phyloP scores from a whole-genome alignment of 2,113 vertebrate species.

The Brienomyrus longianalis region DNA sequence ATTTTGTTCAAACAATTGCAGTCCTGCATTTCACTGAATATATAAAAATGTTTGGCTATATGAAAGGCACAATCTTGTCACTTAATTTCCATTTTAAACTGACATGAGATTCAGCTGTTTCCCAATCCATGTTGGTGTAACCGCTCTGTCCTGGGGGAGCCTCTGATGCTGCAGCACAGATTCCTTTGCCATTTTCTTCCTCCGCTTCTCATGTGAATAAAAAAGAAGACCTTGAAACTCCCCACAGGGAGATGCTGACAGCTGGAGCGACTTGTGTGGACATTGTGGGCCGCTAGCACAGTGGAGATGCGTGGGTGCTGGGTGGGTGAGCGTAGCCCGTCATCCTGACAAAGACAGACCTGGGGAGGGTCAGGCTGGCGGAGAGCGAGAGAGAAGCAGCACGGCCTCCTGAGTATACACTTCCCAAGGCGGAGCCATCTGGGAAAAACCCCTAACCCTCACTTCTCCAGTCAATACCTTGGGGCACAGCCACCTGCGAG shows the following conservation, averaged over 20 bases:
- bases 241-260: slow-evolving; percentile 9
- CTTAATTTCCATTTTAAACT: neutral
- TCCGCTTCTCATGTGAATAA: neutral
- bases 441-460: neutral
- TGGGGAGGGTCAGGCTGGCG: neutral
- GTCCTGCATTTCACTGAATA: neutral
- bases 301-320: neutral
- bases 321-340: neutral
- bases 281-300: neutral
- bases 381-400: neutral
- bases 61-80: neutral
- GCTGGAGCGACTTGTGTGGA: slow-evolving; percentile 1
- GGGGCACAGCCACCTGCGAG: neutral
- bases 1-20: neutral
- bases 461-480: neutral
- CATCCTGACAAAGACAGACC: neutral
- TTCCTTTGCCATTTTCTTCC: neutral
- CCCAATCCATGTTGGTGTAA: neutral
- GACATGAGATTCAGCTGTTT: neutral
- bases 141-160: neutral
- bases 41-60: neutral
- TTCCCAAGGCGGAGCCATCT: neutral
- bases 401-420: neutral
- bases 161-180: neutral
- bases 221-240: slow-evolving; percentile 7